Base-by-base conservation (phyloP, 2,113 vertebrate species). In the Apodemus speciosus region DNA sequence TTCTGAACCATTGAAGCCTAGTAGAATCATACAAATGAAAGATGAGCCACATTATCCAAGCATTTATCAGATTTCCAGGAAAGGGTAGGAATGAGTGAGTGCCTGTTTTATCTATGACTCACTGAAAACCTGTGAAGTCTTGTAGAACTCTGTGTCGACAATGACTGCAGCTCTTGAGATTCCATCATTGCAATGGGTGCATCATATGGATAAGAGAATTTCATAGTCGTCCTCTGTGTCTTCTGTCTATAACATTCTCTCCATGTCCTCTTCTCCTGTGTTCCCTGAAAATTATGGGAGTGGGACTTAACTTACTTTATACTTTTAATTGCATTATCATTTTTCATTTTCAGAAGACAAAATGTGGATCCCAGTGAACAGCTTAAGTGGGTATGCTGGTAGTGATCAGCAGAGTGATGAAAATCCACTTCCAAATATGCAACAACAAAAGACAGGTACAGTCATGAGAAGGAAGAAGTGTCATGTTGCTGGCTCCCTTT, bases 351-450 rank as follows among this genome's bases (percentile, higher is more conserved):
- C 85, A 98, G 98, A 95, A 93, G 80, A 40, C 64, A 89, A 85
- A n/a, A 89, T 94, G 7, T 98, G 98, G 98, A 89, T 96, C 79
- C 93, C 93, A 93, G 85, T 91, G 7, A 96, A 53, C 30, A 98
- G 98, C 20, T 35, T 97, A 18, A 94, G 95, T 86, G 77, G 92
- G 27, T 30, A 13, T 5, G 97, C 97, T 83, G 96, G 96, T 91
- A 94, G 88, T 72, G 87, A 97, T 40, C 20, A 96, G 35, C 35
- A 46, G 72, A 94, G 51, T 16, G 86, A 91, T 1, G 11, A 73
- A 94, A 89, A 0, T 0, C 77, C 43, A 43, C 18, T n/a, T 68
- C 85, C 68, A 20, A 25, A 15, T 38, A 35, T 11, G 89, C 38
- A 58, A 49, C n/a, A 30, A 9, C 84, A 49, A 0, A 46, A 64